A percentile compares a stretch with the other conserved stretches of the same genome.
Evolutionary conservation across 2,888 invertebrate genomes (phyloP).

Genomic region (Tenodera sinensis): DNA sequence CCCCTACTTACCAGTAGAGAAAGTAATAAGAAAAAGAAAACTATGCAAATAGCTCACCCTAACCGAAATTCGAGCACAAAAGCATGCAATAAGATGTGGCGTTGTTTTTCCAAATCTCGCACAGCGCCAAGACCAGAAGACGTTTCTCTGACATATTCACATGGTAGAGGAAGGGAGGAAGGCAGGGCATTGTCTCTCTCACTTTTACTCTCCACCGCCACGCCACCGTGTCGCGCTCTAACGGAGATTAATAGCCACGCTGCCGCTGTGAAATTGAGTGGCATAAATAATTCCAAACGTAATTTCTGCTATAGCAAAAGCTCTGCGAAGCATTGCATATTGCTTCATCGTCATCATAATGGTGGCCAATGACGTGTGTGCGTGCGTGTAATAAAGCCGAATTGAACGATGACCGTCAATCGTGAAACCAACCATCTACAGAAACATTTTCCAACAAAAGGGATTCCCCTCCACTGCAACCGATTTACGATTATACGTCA

Average conservation of each 20-base stretch:
- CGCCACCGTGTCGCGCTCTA: not conserved
- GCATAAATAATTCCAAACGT: constrained; percentile 13
- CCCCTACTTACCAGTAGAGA: too few species aligned
- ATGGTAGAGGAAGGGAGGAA: too few species aligned
- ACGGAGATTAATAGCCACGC: constrained; percentile 11
- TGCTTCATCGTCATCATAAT: constrained; percentile 7
- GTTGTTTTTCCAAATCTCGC: too few species aligned
- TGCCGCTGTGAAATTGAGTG: constrained; percentile 13
- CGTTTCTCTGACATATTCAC: too few species aligned
- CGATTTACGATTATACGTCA: not conserved
- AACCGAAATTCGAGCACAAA: too few species aligned
- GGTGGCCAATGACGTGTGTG: not conserved
- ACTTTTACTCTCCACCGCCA: not conserved
- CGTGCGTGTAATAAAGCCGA: not conserved
- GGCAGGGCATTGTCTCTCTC: not conserved
- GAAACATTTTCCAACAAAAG: not conserved
- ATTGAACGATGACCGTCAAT: not conserved
- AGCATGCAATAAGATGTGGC: too few species aligned
- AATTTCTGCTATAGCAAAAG: constrained; percentile 2
- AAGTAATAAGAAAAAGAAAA: too few species aligned
- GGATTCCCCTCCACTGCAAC: too few species aligned
- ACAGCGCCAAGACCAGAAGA: too few species aligned
- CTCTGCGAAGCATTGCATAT: constrained; percentile 6
- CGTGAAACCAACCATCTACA: not conserved
- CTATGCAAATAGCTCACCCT: too few species aligned